phyloP scores from a whole-genome alignment of 2,113 vertebrate genomes.

The Noturus placidus region DNA sequence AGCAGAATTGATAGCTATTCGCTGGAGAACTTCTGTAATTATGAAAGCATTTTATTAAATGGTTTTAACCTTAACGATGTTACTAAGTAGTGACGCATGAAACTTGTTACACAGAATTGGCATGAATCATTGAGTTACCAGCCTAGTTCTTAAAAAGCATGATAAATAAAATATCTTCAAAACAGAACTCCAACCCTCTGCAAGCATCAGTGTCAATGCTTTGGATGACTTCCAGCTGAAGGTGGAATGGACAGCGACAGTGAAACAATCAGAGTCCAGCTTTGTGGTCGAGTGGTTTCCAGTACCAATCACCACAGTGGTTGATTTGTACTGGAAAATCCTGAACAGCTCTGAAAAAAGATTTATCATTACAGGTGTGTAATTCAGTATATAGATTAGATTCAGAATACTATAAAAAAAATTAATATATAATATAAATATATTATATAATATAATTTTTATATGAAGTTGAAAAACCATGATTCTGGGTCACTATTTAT shows the following conservation, averaged over 20 bases:
- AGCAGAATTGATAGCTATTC: background rate
- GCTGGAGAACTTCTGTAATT: background rate
- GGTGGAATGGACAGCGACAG: conserved; percentile 58
- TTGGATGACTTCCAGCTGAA: conserved; percentile 56
- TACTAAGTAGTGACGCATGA: background rate
- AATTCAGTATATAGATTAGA: background rate
- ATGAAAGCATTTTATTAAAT: background rate
- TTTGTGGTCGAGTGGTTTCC: conserved; percentile 71
- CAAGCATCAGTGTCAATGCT: conserved; percentile 31
- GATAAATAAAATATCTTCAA: background rate
- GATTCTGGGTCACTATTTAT: background rate
- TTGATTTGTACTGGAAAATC: conserved; percentile 54
- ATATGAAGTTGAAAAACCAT: background rate
- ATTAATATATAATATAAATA: too few species aligned
- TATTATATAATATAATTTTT: background rate
- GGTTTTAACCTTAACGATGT: background rate
- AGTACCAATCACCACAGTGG: conserved; percentile 30
- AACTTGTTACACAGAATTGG: background rate
- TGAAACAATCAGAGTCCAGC: conserved; percentile 25
- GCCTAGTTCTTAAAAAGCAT: background rate
- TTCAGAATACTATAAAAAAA: background rate
- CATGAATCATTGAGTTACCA: background rate
- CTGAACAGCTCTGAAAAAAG: conserved; percentile 46
- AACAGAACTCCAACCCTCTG: conserved; percentile 49
- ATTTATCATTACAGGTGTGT: conserved; percentile 57